Conservation (phyloP, 2,797 vertebrate species). For the Myiotriccus ornatus region DNA sequence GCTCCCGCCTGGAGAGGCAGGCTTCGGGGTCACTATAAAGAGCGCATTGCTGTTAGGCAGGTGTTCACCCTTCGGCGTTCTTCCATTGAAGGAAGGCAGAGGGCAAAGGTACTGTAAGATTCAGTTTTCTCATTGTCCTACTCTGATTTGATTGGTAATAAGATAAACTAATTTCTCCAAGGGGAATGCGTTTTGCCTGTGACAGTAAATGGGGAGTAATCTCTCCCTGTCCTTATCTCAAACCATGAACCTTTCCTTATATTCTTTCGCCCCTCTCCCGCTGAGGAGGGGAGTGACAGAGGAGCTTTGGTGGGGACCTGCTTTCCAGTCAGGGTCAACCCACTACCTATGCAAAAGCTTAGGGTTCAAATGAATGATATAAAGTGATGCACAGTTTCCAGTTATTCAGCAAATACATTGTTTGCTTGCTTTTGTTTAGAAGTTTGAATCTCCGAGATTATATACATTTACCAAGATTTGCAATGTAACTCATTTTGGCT, state of each 20-base stretch:
- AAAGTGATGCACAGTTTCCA: background rate
- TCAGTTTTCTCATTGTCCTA: background rate
- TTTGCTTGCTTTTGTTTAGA: background rate
- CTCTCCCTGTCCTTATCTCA: background rate
- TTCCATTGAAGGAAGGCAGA: background rate
- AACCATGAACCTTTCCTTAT: background rate
- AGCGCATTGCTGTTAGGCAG: rapidly evolving
- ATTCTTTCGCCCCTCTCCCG: background rate
- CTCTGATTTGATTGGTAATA: background rate
- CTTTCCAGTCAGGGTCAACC: background rate
- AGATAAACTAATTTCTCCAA: background rate
- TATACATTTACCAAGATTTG: background rate
- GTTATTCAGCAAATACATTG: background rate
- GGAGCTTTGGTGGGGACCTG: background rate
- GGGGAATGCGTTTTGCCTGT: background rate
- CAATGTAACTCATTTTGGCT: background rate
- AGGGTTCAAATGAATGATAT: background rate
- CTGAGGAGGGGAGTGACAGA: background rate
- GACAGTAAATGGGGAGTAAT: background rate
- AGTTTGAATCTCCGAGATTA: background rate
- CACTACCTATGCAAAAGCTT: background rate
- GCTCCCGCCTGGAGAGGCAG: rapidly evolving
- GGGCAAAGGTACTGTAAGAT: background rate
- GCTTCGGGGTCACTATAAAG: rapidly evolving
- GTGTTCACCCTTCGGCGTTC: rapidly evolving